Percentiles rank a stretch among this genome's conserved stretches.
Conservation (phyloP, 2,888 invertebrate species). For the Euplexia lucipara region DNA sequence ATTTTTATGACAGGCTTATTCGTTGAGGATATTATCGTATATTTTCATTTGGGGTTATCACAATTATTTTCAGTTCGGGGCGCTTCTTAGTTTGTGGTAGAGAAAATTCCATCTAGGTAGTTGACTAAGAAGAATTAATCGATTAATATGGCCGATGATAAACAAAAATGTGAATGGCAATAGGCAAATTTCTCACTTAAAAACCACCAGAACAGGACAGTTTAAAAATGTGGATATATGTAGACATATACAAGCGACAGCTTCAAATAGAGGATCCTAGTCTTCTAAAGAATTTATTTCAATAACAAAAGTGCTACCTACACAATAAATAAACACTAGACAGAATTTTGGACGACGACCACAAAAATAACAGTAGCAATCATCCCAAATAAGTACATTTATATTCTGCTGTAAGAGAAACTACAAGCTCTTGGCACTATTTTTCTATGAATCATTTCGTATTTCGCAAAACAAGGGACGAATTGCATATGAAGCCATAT, state of each 20-base stretch:
- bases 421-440: slow-evolving; percentile 64
- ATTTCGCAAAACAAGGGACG: slow-evolving; percentile 51
- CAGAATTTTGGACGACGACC: slow-evolving; percentile 23
- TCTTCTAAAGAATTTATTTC: not conserved
- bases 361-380: slow-evolving; percentile 37
- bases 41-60: slow-evolving; percentile 17
- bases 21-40: slow-evolving; percentile 26
- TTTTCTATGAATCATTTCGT: slow-evolving; percentile 60
- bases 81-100: not conserved
- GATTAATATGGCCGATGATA: not conserved
- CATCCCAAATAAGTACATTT: slow-evolving; percentile 54
- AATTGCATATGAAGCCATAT: slow-evolving; percentile 66
- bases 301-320: slow-evolving; percentile 11
- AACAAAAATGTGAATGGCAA: too few species aligned
- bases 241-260: too few species aligned
- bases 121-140: not conserved
- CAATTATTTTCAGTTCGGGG: not conserved
- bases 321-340: slow-evolving; percentile 14
- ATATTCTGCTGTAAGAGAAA: slow-evolving; percentile 50
- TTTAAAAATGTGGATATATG: too few species aligned
- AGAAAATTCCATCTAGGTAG: slow-evolving; percentile 33
- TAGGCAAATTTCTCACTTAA: too few species aligned
- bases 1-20: slow-evolving; percentile 41
- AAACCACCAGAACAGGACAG: too few species aligned
- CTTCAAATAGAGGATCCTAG: too few species aligned